A percentile compares a stretch with the other conserved stretches of the same genome.
These are phyloP conservation scores for Bombyx mandarina DNA, from an alignment of 1,140 invertebrate species.

Conservation along the genomic window DNA sequence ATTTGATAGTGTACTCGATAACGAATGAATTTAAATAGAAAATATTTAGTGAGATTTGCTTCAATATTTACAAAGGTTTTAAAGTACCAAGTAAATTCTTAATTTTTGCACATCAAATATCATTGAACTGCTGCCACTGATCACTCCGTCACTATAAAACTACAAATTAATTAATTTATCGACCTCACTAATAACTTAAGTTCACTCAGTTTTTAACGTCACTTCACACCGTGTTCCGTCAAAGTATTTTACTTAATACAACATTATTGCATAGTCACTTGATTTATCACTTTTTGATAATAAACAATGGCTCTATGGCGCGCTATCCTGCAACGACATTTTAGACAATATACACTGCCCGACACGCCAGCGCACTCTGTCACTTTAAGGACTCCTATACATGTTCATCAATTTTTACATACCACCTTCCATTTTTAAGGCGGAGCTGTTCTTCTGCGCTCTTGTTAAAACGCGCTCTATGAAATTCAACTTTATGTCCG, in stretches of 20 bases:
- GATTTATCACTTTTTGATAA: conserved; percentile 68
- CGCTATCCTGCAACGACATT: conserved; percentile 56
- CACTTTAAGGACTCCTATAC: conserved; percentile 70
- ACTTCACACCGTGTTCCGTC: neutral
- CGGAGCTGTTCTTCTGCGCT: conserved; percentile 59
- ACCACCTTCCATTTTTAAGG: conserved; percentile 72
- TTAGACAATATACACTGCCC: conserved; percentile 68
- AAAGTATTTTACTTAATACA: conserved; percentile 12
- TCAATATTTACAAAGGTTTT: too few species aligned
- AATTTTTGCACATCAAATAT: too few species aligned
- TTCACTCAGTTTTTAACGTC: conserved; percentile 22
- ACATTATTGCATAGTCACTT: conserved; percentile 62
- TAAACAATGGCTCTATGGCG: conserved; percentile 57
- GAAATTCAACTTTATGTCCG: conserved; percentile 20
- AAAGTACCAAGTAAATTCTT: too few species aligned
- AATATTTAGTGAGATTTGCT: too few species aligned
- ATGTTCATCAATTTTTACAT: conserved; percentile 72
- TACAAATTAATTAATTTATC: too few species aligned
- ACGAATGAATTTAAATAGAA: too few species aligned
- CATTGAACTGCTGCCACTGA: too few species aligned
- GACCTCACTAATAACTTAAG: conserved; percentile 12
- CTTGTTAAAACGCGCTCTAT: conserved; percentile 17
- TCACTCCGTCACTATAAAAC: too few species aligned
- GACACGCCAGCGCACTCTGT: conserved; percentile 67
- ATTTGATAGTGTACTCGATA: too few species aligned